Conservation (phyloP, 2,797 vertebrate genomes). For the Dallia pectoralis region DNA sequence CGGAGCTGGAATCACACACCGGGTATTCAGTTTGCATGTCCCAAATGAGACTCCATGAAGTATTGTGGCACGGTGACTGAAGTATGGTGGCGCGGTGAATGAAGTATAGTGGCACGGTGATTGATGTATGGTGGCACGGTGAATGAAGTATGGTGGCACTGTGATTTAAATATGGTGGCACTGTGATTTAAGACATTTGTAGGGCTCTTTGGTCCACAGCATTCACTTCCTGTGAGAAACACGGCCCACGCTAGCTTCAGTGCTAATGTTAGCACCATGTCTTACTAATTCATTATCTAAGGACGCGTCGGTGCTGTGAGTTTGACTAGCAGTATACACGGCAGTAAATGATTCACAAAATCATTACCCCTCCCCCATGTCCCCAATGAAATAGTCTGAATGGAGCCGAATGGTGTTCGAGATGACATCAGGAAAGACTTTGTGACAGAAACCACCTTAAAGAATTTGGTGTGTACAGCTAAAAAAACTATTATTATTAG, state of each 20-base stretch:
- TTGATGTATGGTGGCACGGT: too few species aligned
- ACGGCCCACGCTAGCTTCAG: background rate
- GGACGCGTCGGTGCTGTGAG: background rate
- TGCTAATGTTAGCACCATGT: background rate
- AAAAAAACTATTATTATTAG: too few species aligned
- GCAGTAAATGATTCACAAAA: constrained; percentile 26
- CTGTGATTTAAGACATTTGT: background rate
- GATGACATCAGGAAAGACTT: constrained; percentile 3
- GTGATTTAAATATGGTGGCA: background rate
- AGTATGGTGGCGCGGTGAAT: background rate
- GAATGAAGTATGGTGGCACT: too few species aligned
- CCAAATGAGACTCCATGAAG: background rate
- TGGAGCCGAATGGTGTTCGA: background rate
- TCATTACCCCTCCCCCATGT: constrained; percentile 18
- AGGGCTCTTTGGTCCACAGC: too few species aligned
- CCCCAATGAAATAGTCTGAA: constrained; percentile 24
- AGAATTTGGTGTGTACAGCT: too few species aligned
- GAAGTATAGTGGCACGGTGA: background rate
- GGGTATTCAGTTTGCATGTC: background rate
- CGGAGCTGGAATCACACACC: background rate
- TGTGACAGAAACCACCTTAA: constrained; percentile 16
- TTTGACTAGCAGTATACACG: constrained; percentile 17
- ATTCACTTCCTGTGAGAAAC: background rate
- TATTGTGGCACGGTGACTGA: background rate
- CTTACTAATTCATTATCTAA: constrained; percentile 27